phyloP scores from a whole-genome alignment of 2,797 vertebrate species.

The Anableps anableps region DNA sequence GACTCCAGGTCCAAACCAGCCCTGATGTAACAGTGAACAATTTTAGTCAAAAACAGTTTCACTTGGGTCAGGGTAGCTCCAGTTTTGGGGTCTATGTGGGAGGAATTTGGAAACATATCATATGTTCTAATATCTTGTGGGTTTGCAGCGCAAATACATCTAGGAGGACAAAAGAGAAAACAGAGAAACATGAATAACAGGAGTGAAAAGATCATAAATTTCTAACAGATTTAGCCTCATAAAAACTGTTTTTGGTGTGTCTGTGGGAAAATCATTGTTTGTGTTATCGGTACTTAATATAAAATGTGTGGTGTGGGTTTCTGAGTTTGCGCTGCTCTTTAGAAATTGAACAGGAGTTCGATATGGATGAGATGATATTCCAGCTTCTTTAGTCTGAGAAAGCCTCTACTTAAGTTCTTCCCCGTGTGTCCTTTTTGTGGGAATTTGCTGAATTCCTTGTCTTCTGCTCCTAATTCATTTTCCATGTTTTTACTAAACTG shows the following conservation, averaged over 20 bases:
- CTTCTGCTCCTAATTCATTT: not conserved
- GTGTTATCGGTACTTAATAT: not conserved
- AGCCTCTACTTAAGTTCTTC: no score
- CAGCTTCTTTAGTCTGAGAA: not conserved
- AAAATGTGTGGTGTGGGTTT: not conserved
- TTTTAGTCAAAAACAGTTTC: slow-evolving; percentile 1
- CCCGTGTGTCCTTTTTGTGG: not conserved
- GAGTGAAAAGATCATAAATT: not conserved
- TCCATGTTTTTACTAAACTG: not conserved
- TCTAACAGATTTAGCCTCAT: not conserved
- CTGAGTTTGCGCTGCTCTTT: not conserved
- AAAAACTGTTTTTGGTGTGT: not conserved
- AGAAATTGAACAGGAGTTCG: not conserved
- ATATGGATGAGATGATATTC: not conserved
- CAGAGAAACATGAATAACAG: not conserved
- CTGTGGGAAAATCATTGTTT: not conserved
- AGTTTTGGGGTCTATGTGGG: not conserved
- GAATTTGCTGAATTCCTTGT: not conserved
- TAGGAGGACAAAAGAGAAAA: not conserved
- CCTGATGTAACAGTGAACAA: not conserved
- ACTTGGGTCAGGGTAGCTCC: not conserved
- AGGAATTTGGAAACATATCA: not conserved
- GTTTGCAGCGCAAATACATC: not conserved
- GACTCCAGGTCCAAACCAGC: not conserved
- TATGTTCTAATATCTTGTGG: not conserved